Evolutionary conservation across 2,888 invertebrate genomes (phyloP).

Genomic region (Anarsia innoxiella): DNA sequence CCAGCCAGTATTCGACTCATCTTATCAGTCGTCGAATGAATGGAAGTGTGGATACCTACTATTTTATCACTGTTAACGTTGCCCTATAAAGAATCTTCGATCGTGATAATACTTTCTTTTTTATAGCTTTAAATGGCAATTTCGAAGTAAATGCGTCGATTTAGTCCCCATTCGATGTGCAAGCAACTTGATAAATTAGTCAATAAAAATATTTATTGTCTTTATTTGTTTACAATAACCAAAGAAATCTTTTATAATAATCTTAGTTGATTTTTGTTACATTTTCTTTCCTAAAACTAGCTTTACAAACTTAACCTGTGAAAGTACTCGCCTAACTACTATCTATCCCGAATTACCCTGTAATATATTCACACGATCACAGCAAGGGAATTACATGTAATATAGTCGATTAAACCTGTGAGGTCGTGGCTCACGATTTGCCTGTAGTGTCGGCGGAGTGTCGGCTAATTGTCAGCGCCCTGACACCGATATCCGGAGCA

Average conservation of each 20-base stretch:
- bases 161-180: no score
- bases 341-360: no score
- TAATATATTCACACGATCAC: background rate
- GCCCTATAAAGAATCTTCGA: conserved; percentile 27
- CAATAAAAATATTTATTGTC: no score
- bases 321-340: no score
- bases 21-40: conserved; percentile 68
- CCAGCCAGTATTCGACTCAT: conserved; percentile 69
- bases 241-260: no score
- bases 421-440: conserved; percentile 34
- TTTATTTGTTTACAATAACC: no score
- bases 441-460: no score
- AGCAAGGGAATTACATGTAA: conserved; percentile 11
- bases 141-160: no score
- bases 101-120: conserved; percentile 17
- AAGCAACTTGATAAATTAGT: no score
- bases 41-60: conserved; percentile 57
- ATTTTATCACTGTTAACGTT: conserved; percentile 38
- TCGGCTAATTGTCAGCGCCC: conserved; percentile 30
- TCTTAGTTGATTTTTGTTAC: no score
- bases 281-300: no score
- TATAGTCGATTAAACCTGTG: conserved; percentile 15
- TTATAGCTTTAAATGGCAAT: background rate
- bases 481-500: conserved; percentile 19
- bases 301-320: no score